A percentile compares a stretch with the other conserved stretches of the same genome.
Evolutionary conservation across 2,888 invertebrate genomes (phyloP).

Genomic region (Protophormia terraenovae): DNA sequence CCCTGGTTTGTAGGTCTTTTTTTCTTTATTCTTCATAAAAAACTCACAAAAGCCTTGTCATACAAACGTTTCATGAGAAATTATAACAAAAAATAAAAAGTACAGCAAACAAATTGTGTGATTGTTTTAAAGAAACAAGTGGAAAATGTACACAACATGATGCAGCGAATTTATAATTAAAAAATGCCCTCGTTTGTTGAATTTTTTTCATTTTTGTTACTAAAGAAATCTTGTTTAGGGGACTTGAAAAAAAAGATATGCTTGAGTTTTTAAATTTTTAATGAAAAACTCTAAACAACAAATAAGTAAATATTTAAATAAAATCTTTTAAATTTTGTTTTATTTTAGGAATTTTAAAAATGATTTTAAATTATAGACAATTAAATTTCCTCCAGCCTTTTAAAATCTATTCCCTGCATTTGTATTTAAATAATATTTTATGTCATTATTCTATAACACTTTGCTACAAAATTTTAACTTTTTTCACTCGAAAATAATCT

Average conservation of each 20-base stretch:
- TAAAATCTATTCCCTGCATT: no score
- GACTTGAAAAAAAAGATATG: neutral
- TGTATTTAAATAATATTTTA: no score
- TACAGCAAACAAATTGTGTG: constrained; percentile 29
- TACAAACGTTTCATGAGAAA: constrained; percentile 26
- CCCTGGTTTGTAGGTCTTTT: neutral
- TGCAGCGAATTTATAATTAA: constrained; percentile 58
- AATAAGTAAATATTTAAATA: no score
- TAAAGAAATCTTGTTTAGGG: neutral
- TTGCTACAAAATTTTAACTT: no score
- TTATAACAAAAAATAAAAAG: neutral
- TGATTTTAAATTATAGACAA: no score
- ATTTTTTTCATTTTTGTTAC: neutral
- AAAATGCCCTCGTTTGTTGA: no score
- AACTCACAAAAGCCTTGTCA: constrained; percentile 52
- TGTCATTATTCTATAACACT: no score
- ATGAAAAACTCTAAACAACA: neutral
- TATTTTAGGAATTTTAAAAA: neutral
- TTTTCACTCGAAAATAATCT: no score
- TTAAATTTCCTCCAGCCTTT: no score
- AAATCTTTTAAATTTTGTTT: no score
- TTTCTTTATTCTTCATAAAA: neutral
- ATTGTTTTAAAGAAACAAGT: constrained; percentile 26
- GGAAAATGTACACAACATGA: constrained; percentile 31
- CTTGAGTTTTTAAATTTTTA: constrained; percentile 1